These are phyloP conservation scores for Macrobrachium rosenbergii DNA, from an alignment of 1,140 invertebrate species.

Conservation along the genomic window DNA sequence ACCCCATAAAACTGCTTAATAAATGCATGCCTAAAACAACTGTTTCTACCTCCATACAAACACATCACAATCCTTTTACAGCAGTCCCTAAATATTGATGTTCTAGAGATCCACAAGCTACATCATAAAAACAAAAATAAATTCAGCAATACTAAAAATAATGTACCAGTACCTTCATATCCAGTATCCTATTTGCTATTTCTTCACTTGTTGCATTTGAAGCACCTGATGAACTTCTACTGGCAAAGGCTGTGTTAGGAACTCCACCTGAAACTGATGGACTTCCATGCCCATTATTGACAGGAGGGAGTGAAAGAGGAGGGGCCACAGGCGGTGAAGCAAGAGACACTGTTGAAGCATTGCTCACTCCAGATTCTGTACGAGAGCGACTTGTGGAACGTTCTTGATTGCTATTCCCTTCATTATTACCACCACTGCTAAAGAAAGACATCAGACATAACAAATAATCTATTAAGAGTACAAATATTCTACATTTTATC, in stretches of 20 bases:
- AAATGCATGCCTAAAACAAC: too few relatives aligned
- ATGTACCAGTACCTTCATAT: background rate
- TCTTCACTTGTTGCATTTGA: background rate
- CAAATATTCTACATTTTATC: too few relatives aligned
- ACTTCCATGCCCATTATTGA: background rate
- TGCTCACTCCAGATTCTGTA: constrained; percentile 56
- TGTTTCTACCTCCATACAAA: too few relatives aligned
- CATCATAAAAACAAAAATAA: too few relatives aligned
- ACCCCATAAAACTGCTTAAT: too few relatives aligned
- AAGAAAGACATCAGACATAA: background rate
- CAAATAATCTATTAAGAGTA: too few relatives aligned
- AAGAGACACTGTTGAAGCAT: constrained; percentile 51
- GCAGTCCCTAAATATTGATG: too few relatives aligned
- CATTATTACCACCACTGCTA: background rate
- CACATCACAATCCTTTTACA: too few relatives aligned
- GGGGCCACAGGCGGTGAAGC: constrained; percentile 15
- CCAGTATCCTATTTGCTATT: background rate
- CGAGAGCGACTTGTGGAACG: constrained; percentile 50
- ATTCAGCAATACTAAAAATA: too few relatives aligned
- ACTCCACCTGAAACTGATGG: background rate
- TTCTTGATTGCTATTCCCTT: constrained; percentile 17
- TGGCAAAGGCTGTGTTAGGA: too few relatives aligned
- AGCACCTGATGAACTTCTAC: background rate
- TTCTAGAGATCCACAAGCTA: too few relatives aligned
- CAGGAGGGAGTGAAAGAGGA: constrained; percentile 33